phyloP scores from a whole-genome alignment of 2,888 invertebrate species.

The Punctoribates punctum region DNA sequence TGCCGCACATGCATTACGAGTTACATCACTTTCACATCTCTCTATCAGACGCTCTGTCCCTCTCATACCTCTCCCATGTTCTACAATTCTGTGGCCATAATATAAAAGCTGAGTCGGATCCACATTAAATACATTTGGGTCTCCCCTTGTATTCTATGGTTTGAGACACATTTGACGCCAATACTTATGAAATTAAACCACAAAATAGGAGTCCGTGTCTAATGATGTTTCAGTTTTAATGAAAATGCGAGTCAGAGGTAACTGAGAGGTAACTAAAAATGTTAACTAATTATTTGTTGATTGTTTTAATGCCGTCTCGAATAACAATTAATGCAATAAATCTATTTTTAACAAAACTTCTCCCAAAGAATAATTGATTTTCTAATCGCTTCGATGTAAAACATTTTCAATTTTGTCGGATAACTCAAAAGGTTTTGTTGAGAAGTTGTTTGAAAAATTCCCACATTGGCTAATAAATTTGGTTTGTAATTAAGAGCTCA shows the following conservation, averaged over 20 bases:
- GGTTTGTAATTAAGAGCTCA: too few species aligned
- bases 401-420: not conserved
- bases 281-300: constrained; percentile 38
- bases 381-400: not conserved
- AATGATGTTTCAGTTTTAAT: constrained; percentile 39
- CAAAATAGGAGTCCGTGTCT: constrained; percentile 36
- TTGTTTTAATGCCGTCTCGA: constrained; percentile 27
- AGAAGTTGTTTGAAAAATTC: too few species aligned
- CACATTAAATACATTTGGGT: constrained; percentile 16
- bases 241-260: constrained; percentile 23
- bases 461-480: too few species aligned
- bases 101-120: constrained; percentile 34
- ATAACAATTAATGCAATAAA: constrained; percentile 25
- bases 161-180: constrained; percentile 32
- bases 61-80: constrained; percentile 4
- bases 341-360: constrained; percentile 10
- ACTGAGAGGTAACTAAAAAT: constrained; percentile 39
- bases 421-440: too few species aligned
- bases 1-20: constrained; percentile 38
- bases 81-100: not conserved
- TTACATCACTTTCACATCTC: constrained; percentile 35
- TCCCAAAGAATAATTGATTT: not conserved
- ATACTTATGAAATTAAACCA: constrained; percentile 33
- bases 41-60: not conserved
- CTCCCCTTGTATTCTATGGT: not conserved